Base-by-base conservation (phyloP, 1,140 invertebrate species). In the Mamestra configurata region DNA sequence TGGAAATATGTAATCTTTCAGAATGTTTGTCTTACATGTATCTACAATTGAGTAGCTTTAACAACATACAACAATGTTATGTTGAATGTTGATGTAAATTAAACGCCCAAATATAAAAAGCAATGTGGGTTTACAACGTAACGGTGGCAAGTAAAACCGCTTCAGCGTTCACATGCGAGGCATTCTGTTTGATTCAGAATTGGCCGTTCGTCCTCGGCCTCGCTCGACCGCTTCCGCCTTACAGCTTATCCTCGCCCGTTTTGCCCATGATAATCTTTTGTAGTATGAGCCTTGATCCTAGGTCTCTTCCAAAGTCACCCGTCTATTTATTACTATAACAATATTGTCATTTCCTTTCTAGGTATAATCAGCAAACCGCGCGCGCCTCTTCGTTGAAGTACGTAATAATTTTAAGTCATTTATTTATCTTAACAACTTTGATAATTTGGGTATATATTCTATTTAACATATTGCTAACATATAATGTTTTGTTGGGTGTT, bases 351-450 rank as follows among this genome's bases (percentile, higher is more conserved):
- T 94, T 93, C 88, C 90, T 94, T 94, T 94, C 91, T 94, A 94
- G 92, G 92, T 94, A 94, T 94, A 93, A 94, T 90, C 92, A 94
- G 88, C 92, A 93, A 91, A 90, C 91, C 85, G 92, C 89, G 88
- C 90, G 92, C 83, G 86, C 92, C 73, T 89, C 92, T 89, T 92
- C 91, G 90, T 88, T 94, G 84, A 94, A 94, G 92, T 94, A 94
- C 92, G 92, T 94, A 94, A 90, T 81, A 75, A 53, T 86, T 87
- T 84, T 82, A 78, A 57, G 43, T 86, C 86, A 82, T 84, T 84
- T 86, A 76, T 81, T 78, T 86, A 78, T 61, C 81, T 77, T 77
- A 77, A 77, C 75, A 43, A 77, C 27, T 53, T 49, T 35, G 31
- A 40, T 66, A 40, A 66, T 53, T 68, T 68, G 40, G 40, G 40